These are phyloP conservation scores for Scelioninae gen. 1 DNA, from an alignment of 2,888 invertebrate genomes.

Conservation along the genomic window DNA sequence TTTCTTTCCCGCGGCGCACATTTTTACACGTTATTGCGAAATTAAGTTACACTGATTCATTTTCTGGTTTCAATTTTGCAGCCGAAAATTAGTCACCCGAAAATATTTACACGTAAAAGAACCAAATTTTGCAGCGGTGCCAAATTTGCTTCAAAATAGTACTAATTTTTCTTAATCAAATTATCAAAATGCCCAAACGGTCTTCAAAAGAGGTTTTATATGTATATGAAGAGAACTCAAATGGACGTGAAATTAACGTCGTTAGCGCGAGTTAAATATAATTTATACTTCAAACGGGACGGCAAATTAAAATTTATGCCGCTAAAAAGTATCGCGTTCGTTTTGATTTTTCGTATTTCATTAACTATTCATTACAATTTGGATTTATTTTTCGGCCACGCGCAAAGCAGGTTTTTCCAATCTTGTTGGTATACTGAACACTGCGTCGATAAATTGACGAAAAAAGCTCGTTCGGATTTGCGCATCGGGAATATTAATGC, in stretches of 20 bases:
- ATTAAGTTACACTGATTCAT: no score
- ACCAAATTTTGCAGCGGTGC: not conserved
- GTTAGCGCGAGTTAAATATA: conserved; percentile 50
- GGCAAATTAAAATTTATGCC: conserved; percentile 39
- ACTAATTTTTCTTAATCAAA: conserved; percentile 2
- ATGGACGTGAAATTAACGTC: conserved; percentile 44
- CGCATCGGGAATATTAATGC: conserved; percentile 60
- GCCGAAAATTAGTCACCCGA: no score
- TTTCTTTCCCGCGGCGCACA: no score
- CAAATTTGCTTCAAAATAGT: not conserved
- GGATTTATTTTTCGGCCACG: conserved; percentile 48
- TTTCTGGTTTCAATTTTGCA: no score
- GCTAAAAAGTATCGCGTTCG: conserved; percentile 10
- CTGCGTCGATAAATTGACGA: conserved; percentile 56
- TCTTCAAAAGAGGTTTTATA: not conserved
- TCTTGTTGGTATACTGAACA: conserved; percentile 33
- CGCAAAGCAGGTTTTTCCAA: conserved; percentile 45
- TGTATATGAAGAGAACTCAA: conserved; percentile 5
- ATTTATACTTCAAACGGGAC: conserved; percentile 35
- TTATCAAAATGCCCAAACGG: not conserved
- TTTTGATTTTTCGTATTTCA: conserved; percentile 42
- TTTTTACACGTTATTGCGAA: no score
- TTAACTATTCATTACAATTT: conserved; percentile 53
- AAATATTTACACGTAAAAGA: no score
- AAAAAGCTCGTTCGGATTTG: conserved; percentile 55